phyloP scores from a whole-genome alignment of 2,797 vertebrate species.

The Menidia menidia region DNA sequence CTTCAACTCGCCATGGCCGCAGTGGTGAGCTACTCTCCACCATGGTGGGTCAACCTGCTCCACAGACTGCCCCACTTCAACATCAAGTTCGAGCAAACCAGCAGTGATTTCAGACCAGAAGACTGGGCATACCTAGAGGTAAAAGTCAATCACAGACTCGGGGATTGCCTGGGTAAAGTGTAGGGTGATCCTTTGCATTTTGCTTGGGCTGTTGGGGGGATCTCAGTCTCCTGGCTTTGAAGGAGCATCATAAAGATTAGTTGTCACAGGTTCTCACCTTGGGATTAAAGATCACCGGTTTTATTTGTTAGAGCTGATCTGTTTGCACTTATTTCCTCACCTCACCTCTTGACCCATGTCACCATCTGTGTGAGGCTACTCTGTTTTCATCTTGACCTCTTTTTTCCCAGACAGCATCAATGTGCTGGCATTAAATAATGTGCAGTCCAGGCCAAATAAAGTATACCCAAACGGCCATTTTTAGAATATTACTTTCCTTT shows the following conservation, averaged over 20 bases:
- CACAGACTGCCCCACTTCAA: constrained; percentile 93
- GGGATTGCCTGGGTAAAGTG: neutral
- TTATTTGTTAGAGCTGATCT: constrained; percentile 17
- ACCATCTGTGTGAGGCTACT: constrained; percentile 69
- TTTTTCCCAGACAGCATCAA: constrained; percentile 39
- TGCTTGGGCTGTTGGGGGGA: neutral
- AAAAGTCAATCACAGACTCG: constrained; percentile 26
- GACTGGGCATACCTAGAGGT: constrained; percentile 94
- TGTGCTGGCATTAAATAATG: constrained; percentile 41
- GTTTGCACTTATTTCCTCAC: constrained; percentile 42
- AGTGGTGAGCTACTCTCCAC: constrained; percentile 92
- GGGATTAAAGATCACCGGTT: constrained; percentile 3
- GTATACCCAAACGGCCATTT: neutral
- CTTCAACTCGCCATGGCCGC: constrained; percentile 84
- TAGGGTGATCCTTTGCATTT: neutral
- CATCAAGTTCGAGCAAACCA: constrained; percentile 89
- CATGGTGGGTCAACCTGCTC: constrained; percentile 95
- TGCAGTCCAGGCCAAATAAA: constrained; percentile 24
- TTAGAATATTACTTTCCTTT: neutral
- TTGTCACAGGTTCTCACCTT: neutral
- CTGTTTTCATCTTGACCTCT: constrained; percentile 40
- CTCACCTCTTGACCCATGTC: constrained; percentile 59
- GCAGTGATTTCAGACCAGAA: constrained; percentile 90
- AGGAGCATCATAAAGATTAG: neutral
- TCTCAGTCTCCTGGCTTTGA: neutral